Conservation (phyloP, 1,140 invertebrate genomes). For the Lepidurus couesii region DNA sequence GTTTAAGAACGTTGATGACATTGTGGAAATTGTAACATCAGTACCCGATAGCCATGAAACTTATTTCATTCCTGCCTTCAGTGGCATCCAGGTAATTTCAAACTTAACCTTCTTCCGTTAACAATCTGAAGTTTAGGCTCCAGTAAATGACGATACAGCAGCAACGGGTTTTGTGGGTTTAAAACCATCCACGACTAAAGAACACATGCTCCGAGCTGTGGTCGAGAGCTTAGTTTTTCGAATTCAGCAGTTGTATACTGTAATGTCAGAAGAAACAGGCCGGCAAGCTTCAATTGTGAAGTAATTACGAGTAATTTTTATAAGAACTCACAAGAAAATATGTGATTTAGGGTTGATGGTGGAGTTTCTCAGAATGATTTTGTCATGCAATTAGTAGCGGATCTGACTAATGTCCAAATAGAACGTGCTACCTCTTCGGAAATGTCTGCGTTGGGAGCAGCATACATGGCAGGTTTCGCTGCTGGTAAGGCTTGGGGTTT, state of each 20-base stretch:
- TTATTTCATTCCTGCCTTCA: constrained; percentile 87
- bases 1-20: constrained; percentile 61
- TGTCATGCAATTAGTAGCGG: constrained; percentile 75
- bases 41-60: constrained; percentile 71
- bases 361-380: constrained; percentile 89
- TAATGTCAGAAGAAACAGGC: constrained; percentile 59
- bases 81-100: constrained; percentile 70
- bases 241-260: constrained; percentile 66
- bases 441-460: constrained; percentile 71
- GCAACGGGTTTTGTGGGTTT: constrained; percentile 78
- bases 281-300: constrained; percentile 55
- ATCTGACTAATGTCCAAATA: constrained; percentile 66
- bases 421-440: constrained; percentile 62
- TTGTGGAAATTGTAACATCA: constrained; percentile 61
- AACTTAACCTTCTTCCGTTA: constrained; percentile 12
- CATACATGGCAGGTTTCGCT: constrained; percentile 64
- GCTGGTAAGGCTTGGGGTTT: not conserved
- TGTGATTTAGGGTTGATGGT: constrained; percentile 70
- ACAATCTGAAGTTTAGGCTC: constrained; percentile 56
- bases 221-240: constrained; percentile 83
- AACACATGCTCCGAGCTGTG: constrained; percentile 73
- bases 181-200: constrained; percentile 66
- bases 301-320: constrained; percentile 45
- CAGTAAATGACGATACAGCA: constrained; percentile 76
- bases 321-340: constrained; percentile 23